Base-by-base conservation (phyloP, 2,797 vertebrate genomes). In the Lepus oiostolus region DNA sequence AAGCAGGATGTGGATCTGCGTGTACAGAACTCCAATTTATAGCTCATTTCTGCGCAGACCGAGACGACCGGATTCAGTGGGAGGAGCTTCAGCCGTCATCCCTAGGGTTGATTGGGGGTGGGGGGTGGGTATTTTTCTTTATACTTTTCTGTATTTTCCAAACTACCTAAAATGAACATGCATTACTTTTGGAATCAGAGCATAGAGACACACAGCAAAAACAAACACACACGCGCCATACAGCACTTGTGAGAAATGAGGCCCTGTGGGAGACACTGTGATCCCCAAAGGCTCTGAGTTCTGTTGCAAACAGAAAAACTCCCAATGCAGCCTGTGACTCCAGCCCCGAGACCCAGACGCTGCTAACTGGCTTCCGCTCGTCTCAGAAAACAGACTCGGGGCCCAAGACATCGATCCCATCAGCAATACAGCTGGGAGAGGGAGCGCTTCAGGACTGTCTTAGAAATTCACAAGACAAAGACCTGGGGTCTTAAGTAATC, bases 401-500 rank as follows among this genome's bases (percentile, higher is more conserved):
- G 38, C 50, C 52, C 28, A 50, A 13, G 50, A 21, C 32, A 21
- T 47, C 21, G 3, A 24, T 2, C 54, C 5, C 54, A 58, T 65
- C 3, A 24, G 38, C 14, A 9, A 8, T 13, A 38, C 58, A 52
- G 22, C 0, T 22, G 30, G 32, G 52, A 88, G 88, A 93, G 68
- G 92, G 95, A 95, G 38, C 88, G 47, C 65, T 74, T 63, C 26
- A 68, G 87, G 38, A 67, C n/a, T 14, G 52, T 60, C 70, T 83
- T 32, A 95, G 97, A 77, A 82, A 79, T 85, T 65, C 47, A 54
- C 52, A 47, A 62, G 81, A 32, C 63, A 95, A 98, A 77, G 47
- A 82, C 71, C 54, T 88, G 94, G 96, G 94, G 93, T 92, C 95
- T 95, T 75, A 96, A 96, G 94, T 75, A 96, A 94, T 88, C 90